phyloP scores from a whole-genome alignment of 1,140 invertebrate genomes.

The Acromyrmex echinatior region DNA sequence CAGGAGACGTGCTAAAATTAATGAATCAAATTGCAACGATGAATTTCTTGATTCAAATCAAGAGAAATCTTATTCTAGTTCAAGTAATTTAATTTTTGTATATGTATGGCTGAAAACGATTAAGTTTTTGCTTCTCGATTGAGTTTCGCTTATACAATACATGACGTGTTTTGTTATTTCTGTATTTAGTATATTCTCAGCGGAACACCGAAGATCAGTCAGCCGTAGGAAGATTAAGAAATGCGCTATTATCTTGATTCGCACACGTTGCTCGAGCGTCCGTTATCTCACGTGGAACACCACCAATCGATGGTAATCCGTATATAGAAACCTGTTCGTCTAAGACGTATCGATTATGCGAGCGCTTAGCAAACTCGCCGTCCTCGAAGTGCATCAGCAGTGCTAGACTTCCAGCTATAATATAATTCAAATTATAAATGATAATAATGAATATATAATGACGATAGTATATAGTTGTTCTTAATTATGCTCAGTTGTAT shows the following conservation, averaged over 20 bases:
- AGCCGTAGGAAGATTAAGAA: slow-evolving; percentile 41
- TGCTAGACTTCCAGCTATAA: slow-evolving; percentile 81
- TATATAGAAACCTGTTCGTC: slow-evolving; percentile 78
- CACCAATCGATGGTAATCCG: slow-evolving; percentile 66
- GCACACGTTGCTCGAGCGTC: slow-evolving; percentile 70
- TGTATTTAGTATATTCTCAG: background rate
- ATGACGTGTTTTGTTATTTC: slow-evolving; percentile 10
- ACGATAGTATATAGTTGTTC: background rate
- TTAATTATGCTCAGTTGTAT: slow-evolving; percentile 1
- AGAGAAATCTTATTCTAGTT: slow-evolving; percentile 29
- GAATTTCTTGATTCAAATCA: background rate
- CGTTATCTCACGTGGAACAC: slow-evolving; percentile 71
- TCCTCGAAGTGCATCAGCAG: slow-evolving; percentile 75
- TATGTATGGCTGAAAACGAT: background rate
- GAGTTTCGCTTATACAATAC: background rate
- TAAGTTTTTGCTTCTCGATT: background rate
- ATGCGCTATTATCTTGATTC: slow-evolving; percentile 27
- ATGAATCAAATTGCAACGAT: slow-evolving; percentile 8
- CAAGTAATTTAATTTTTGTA: slow-evolving; percentile 22
- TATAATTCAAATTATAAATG: slow-evolving; percentile 33
- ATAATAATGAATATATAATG: slow-evolving; percentile 7
- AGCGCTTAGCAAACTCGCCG: slow-evolving; percentile 67
- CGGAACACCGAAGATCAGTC: slow-evolving; percentile 13
- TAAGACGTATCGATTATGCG: slow-evolving; percentile 65
- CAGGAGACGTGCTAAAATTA: background rate